Conservation (phyloP, 2,113 vertebrate species). For the Tragelaphus imberbis region DNA sequence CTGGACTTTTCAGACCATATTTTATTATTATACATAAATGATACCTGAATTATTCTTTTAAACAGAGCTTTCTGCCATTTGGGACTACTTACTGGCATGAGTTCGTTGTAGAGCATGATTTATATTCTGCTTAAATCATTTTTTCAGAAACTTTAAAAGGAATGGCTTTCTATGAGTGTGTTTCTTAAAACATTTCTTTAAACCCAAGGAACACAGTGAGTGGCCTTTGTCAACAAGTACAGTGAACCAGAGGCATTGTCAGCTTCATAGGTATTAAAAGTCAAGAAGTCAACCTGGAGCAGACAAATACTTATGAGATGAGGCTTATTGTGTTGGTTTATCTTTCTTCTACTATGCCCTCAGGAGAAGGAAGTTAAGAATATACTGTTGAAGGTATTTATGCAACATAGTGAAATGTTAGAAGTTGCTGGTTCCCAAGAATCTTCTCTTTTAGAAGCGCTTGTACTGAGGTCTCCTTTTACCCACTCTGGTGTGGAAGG, state of each 20-base stretch:
- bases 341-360: background rate
- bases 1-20: background rate
- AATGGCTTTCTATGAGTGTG: background rate
- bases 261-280: background rate
- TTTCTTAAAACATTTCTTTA: background rate
- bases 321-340: background rate
- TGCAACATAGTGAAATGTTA: background rate
- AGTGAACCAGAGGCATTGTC: background rate
- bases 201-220: background rate
- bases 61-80: background rate
- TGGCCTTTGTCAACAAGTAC: background rate
- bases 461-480: background rate
- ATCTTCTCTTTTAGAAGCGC: background rate
- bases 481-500: background rate
- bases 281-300: background rate
- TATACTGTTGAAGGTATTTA: background rate
- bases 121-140: background rate
- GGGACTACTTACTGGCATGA: background rate
- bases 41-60: background rate
- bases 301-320: background rate
- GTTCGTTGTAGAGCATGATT: background rate
- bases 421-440: background rate
- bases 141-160: background rate
- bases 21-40: background rate
- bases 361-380: background rate